Percentiles rank a stretch among this genome's conserved stretches.
These are phyloP conservation scores for Epinephelus cyanopodus DNA, from an alignment of 2,113 vertebrate species.

Conservation along the genomic window DNA sequence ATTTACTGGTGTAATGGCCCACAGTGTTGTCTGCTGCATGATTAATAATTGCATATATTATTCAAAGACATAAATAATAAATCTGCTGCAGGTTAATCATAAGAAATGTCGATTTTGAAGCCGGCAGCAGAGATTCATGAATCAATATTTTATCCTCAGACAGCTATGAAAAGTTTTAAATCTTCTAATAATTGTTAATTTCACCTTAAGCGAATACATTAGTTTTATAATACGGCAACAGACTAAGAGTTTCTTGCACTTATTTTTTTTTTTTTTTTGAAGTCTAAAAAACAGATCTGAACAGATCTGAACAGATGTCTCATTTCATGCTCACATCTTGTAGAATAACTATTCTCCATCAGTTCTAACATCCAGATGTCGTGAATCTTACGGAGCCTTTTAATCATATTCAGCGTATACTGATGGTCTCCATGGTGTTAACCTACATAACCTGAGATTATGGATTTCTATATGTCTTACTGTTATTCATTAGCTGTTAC, in stretches of 20 bases:
- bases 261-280: slow-evolving; percentile 22
- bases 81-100: neutral
- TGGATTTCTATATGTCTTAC: neutral
- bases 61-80: neutral
- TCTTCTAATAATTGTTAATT: neutral
- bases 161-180: neutral
- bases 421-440: neutral
- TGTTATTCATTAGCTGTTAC: slow-evolving; percentile 1
- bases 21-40: neutral
- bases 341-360: neutral
- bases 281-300: neutral
- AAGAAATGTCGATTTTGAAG: neutral
- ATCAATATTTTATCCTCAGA: neutral
- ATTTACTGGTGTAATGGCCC: neutral
- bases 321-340: neutral
- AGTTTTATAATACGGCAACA: neutral
- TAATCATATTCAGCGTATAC: slow-evolving; percentile 3
- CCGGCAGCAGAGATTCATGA: neutral
- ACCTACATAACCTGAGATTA: slow-evolving; percentile 4
- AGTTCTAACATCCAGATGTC: slow-evolving; percentile 11
- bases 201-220: neutral
- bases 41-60: neutral
- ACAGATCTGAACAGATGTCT: slow-evolving; percentile 20
- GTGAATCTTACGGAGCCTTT: neutral
- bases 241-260: neutral